Base-by-base conservation (phyloP, 2,797 vertebrate genomes). In the Lacerta bilineata region DNA sequence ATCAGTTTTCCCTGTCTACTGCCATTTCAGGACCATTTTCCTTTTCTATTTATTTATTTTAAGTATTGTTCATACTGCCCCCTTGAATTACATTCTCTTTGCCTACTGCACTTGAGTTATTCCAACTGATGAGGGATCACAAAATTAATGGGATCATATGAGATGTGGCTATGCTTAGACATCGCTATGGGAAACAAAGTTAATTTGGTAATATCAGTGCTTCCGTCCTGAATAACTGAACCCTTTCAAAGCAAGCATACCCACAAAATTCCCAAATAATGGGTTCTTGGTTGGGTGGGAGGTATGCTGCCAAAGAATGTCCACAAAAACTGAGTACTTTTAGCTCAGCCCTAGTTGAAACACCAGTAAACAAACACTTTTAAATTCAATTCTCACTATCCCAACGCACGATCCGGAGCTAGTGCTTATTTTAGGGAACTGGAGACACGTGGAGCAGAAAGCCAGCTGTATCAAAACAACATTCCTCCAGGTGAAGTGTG, bases 391-490 rank as follows among this genome's bases (percentile, higher is more conserved):
- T 75, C 50, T 61, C 50, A 41, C 79, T 46, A 81, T 64, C 18
- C 6, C 69, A 64, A 9, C 27, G n/a, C 79, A 74, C 46, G 18
- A 55, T 29, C 23, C 55, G 13, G 43, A 64, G 36, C 68, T 82
- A 50, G 75, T 33, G 11, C 64, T 68, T 79, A 88, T 0, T 82
- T 72, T 80, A 85, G 87, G 41, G 78, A 81, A 72, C 87, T 85
- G 64, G 61, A 88, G 78, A 66, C 61, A 43, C 33, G 41, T 75
- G 87, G 80, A 74, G 91, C n/a, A 87, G 82, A 84, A 55, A 33
- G 85, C 83, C 27, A 66, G 80, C 15, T 85, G 78, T 77, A 90
- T 71, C 17, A 77, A 93, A 93, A 89, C 36, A 89, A 90, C 78
- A 88, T 88, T 85, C 77, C 83, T 84, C 90, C 80, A 18, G 85